phyloP scores from a whole-genome alignment of 2,797 vertebrate species.

The Coendou prehensilis region DNA sequence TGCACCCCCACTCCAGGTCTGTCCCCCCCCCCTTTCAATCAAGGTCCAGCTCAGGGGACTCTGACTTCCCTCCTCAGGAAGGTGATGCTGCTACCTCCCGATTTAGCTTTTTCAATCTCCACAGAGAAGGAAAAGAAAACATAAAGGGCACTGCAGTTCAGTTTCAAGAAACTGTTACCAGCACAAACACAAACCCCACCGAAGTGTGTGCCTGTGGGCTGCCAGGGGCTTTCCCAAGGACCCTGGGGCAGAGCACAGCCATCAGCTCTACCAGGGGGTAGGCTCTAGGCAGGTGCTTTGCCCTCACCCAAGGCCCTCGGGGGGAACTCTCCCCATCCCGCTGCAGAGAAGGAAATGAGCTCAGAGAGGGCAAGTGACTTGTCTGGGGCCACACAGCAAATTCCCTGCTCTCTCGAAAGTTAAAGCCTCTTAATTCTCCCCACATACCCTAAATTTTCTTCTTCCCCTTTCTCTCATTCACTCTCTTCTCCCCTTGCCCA shows the following conservation, averaged over 20 bases:
- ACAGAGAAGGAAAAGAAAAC: not conserved
- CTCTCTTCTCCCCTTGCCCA: too few relatives aligned
- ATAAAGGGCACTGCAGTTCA: not conserved
- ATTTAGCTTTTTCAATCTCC: not conserved
- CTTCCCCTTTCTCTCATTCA: not conserved
- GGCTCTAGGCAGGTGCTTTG: not conserved
- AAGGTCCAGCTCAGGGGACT: not conserved
- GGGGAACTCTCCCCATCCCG: not conserved
- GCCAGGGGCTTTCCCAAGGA: not conserved
- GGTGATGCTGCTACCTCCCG: not conserved
- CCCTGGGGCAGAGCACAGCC: not conserved
- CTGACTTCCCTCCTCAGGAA: not conserved
- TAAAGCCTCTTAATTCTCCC: not conserved
- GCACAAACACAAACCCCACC: not conserved
- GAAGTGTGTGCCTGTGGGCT: accelerated
- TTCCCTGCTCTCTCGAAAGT: too few relatives aligned
- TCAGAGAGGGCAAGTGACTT: not conserved
- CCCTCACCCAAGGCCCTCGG: too few relatives aligned
- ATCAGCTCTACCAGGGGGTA: too few relatives aligned
- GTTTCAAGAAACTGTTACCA: not conserved
- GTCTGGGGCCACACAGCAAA: not conserved
- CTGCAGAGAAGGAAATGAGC: not conserved
- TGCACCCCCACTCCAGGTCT: not conserved
- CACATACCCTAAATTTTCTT: not conserved
- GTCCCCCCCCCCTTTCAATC: not conserved